Evolutionary conservation across 2,113 vertebrate species (phyloP).

Genomic region (Gnathonemus echidnorhynchus): DNA sequence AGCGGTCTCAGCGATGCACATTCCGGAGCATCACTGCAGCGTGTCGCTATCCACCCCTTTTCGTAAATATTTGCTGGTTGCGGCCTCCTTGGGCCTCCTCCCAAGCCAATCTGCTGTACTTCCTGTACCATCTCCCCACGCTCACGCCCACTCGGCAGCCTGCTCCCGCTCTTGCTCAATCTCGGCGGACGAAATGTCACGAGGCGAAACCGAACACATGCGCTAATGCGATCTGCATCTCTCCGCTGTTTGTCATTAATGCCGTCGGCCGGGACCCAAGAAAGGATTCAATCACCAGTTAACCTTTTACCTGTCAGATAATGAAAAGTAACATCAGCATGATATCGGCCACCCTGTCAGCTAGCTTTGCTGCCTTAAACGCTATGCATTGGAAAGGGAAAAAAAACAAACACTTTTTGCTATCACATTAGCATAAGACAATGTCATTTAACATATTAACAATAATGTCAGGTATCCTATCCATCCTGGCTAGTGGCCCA

Average conservation of each 20-base stretch:
- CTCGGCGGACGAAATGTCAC: not conserved
- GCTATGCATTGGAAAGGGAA: not conserved
- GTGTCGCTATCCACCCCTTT: not conserved
- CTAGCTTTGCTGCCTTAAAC: not conserved
- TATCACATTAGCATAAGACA: not conserved
- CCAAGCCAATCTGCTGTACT: not conserved
- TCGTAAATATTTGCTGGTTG: not conserved
- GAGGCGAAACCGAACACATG: not conserved
- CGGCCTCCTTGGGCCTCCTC: not conserved
- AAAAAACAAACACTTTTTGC: not conserved
- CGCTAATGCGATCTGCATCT: not conserved
- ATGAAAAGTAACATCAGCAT: not conserved
- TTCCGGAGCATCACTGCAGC: not conserved
- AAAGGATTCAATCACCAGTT: not conserved
- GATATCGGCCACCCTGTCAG: not conserved
- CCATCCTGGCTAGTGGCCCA: not conserved
- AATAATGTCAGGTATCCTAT: not conserved
- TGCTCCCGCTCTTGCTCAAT: not conserved
- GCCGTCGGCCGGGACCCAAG: not conserved
- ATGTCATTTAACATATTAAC: not conserved
- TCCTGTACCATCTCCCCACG: not conserved
- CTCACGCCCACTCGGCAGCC: not conserved
- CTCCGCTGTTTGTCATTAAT: not conserved
- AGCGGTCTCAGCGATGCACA: not conserved
- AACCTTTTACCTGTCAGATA: not conserved